phyloP scores from a whole-genome alignment of 2,797 vertebrate genomes.

The Chaetophractus vellerosus region DNA sequence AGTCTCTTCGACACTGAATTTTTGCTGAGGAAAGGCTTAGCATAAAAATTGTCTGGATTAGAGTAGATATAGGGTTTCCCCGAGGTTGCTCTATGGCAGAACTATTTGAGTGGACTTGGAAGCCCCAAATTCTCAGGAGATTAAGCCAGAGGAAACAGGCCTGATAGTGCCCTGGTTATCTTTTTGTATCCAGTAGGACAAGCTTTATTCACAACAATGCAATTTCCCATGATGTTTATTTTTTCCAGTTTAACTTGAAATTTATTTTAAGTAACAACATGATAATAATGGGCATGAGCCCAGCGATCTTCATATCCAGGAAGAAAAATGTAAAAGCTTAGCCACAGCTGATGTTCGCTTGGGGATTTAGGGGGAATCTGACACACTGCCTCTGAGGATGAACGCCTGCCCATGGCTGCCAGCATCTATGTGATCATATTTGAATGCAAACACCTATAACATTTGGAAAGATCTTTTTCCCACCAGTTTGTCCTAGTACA shows the following conservation, averaged over 20 bases:
- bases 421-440: not conserved
- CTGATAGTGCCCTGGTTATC: not conserved
- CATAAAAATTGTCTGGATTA: slow-evolving; percentile 69
- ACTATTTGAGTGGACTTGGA: slow-evolving; percentile 5
- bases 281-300: not conserved
- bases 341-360: not conserved
- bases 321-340: slow-evolving; percentile 55
- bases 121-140: not conserved
- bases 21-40: slow-evolving; percentile 67
- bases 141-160: slow-evolving; percentile 18
- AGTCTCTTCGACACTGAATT: not conserved
- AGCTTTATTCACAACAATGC: slow-evolving; percentile 6
- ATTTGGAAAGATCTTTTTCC: not conserved
- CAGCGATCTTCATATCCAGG: not conserved
- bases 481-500: not conserved
- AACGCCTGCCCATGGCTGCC: not conserved
- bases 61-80: not conserved
- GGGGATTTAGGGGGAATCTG: slow-evolving; percentile 36
- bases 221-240: slow-evolving; percentile 7
- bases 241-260: slow-evolving; percentile 51
- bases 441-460: not conserved
- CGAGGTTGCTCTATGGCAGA: slow-evolving; percentile 22
- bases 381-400: not conserved
- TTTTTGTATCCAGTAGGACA: slow-evolving; percentile 2
- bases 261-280: slow-evolving; percentile 57